Base-by-base conservation (phyloP, 2,888 invertebrate genomes). In the Lochmaea crataegi region DNA sequence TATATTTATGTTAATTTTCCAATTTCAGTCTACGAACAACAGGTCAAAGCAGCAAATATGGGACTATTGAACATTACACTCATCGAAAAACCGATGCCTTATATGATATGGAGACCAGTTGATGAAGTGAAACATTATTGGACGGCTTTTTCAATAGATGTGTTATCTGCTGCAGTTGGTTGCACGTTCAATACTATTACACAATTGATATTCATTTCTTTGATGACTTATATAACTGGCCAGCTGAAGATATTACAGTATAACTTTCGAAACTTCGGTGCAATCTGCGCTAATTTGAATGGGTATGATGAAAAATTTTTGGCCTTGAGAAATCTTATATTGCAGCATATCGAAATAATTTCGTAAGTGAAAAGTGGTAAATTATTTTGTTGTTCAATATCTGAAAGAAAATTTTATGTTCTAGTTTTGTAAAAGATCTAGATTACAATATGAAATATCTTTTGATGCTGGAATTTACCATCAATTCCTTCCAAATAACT, bases 401-500 rank as follows among this genome's bases (percentile, higher is more conserved):
- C 12, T 64, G 32, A 26, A 32, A 16, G 32, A 57, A 4, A 14
- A 11, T 67, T 32, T 64, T 42, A 18, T 41, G 45, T 45, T 45
- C 41, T 65, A 72, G 72, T 32, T 68, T 41, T 65, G 64, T 68
- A 2, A 65, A 68, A 65, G 41, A 68, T n/a, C 60, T 72, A 18
- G 72, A 72, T 18, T 58, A 63, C 5, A 68, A 68, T 26, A 64
- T 72, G 68, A 72, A 72, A 11, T 72, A 65, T 41, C 48, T 68
- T 48, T 57, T 72, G 14, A 53, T 72, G 9, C 16, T 72, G 57
- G 72, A 72, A 42, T 72, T 68, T 45, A 72, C 67, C 16, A 68
- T 72, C 7, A 72, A 72, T 45, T 72, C 72, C 6, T 58, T 72
- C 12, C 45, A 67, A 41, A 72, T 72, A 10, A 72, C 72, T 22